Evolutionary conservation across 2,113 vertebrate species (phyloP).

Genomic region (Amazona guildingii): DNA sequence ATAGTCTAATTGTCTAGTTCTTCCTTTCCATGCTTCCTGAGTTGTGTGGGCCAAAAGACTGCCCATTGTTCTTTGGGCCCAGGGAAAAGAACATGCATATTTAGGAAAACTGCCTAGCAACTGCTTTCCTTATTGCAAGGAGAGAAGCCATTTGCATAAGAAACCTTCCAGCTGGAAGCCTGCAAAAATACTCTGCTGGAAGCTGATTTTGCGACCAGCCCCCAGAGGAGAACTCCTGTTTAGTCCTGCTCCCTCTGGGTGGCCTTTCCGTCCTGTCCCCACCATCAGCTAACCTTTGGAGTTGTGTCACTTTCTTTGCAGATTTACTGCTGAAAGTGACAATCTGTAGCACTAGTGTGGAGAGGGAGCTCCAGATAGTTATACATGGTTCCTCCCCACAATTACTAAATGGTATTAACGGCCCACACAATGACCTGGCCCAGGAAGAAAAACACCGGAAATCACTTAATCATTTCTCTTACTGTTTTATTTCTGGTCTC

Average conservation of each 20-base stretch:
- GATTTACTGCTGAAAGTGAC: neutral
- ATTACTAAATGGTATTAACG: neutral
- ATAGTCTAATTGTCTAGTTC: slow-evolving; percentile 37
- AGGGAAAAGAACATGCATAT: slow-evolving; percentile 33
- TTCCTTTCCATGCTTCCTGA: slow-evolving; percentile 60
- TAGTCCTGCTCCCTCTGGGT: slow-evolving; percentile 43
- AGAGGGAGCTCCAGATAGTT: neutral
- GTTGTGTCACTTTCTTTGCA: slow-evolving; percentile 14
- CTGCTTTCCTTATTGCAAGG: slow-evolving; percentile 64
- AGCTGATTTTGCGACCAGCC: slow-evolving; percentile 46
- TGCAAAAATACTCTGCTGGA: slow-evolving; percentile 18
- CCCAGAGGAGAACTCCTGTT: slow-evolving; percentile 41
- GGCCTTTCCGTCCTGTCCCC: slow-evolving; percentile 7
- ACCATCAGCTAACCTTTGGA: slow-evolving; percentile 17
- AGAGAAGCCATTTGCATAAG: slow-evolving; percentile 73
- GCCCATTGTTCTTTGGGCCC: slow-evolving; percentile 31
- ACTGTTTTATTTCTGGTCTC: neutral
- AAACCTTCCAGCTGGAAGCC: slow-evolving; percentile 56
- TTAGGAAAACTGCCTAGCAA: slow-evolving; percentile 76
- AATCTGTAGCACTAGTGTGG: neutral
- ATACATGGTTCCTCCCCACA: neutral
- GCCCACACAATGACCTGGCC: neutral
- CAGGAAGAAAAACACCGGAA: neutral
- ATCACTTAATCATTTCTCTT: neutral
- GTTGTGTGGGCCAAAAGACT: slow-evolving; percentile 57